A percentile compares a stretch with the other conserved stretches of the same genome.
These are phyloP conservation scores for Carapus acus DNA, from an alignment of 2,797 vertebrate genomes.

Conservation along the genomic window DNA sequence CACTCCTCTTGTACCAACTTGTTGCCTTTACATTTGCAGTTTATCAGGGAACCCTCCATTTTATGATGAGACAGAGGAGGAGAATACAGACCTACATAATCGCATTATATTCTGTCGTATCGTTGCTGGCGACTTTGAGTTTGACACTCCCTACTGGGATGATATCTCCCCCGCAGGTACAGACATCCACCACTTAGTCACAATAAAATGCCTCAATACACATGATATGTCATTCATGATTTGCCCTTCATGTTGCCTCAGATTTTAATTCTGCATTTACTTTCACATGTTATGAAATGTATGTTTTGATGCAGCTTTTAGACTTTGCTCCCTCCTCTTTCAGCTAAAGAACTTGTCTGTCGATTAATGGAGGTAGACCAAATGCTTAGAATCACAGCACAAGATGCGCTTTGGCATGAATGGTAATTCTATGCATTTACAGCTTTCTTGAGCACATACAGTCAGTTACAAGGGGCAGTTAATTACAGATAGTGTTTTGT, in stretches of 20 bases:
- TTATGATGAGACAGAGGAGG: conserved; percentile 83
- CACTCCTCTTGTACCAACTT: not conserved
- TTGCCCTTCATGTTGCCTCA: not conserved
- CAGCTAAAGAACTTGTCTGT: conserved; percentile 82
- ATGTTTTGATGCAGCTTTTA: not conserved
- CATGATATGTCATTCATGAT: not conserved
- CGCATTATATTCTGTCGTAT: conserved; percentile 86
- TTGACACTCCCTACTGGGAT: conserved; percentile 84
- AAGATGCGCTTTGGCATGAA: conserved; percentile 80
- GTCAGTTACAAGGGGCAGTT: no score
- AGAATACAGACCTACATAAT: conserved; percentile 81
- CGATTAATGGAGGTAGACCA: conserved; percentile 84
- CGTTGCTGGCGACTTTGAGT: conserved; percentile 82
- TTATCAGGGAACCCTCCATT: conserved; percentile 85
- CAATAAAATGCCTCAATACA: conserved; percentile 26
- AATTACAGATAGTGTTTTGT: conserved; percentile 22
- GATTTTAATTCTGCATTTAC: not conserved
- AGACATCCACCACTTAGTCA: conserved; percentile 35
- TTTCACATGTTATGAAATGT: not conserved
- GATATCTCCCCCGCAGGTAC: conserved; percentile 83
- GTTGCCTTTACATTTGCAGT: conserved; percentile 47
- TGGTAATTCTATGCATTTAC: conserved; percentile 69
- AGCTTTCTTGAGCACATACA: no score
- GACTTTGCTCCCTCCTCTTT: not conserved
- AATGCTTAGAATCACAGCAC: conserved; percentile 81